Conservation (phyloP, 2,113 vertebrate species). For the Neotoma lepida region DNA sequence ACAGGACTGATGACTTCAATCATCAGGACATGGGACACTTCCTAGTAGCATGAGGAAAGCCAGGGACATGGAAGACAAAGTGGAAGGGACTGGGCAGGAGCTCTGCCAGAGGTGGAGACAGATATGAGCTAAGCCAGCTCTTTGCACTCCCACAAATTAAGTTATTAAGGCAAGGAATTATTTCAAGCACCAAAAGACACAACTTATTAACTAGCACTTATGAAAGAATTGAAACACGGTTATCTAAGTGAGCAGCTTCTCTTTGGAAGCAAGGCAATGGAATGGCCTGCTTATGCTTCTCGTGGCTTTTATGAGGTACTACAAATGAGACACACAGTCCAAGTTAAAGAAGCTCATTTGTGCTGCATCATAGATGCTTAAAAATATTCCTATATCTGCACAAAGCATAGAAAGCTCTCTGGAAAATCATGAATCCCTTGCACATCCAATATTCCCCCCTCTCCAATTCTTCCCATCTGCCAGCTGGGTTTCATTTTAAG, state of each 20-base stretch:
- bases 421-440: constrained; percentile 59
- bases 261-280: constrained; percentile 38
- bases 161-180: constrained; percentile 42
- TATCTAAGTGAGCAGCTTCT: constrained; percentile 19
- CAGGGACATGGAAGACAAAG: not conserved
- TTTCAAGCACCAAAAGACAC: constrained; percentile 14
- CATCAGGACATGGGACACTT: not conserved
- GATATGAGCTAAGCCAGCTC: not conserved
- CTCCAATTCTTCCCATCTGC: constrained; percentile 66
- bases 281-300: not conserved
- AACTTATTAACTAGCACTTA: constrained; percentile 38
- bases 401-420: constrained; percentile 66
- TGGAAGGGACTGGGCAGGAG: not conserved
- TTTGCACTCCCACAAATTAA: not conserved
- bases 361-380: constrained; percentile 60
- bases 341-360: constrained; percentile 40
- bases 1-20: not conserved
- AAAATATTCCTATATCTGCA: constrained; percentile 59
- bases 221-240: constrained; percentile 14
- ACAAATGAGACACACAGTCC: constrained; percentile 34
- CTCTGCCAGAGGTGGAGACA: not conserved
- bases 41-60: not conserved
- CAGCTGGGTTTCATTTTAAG: constrained; percentile 82
- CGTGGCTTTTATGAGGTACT: constrained; percentile 26
- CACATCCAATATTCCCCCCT: constrained; percentile 60